phyloP scores from a whole-genome alignment of 1,140 invertebrate species.

The Phocides pigmalion region DNA sequence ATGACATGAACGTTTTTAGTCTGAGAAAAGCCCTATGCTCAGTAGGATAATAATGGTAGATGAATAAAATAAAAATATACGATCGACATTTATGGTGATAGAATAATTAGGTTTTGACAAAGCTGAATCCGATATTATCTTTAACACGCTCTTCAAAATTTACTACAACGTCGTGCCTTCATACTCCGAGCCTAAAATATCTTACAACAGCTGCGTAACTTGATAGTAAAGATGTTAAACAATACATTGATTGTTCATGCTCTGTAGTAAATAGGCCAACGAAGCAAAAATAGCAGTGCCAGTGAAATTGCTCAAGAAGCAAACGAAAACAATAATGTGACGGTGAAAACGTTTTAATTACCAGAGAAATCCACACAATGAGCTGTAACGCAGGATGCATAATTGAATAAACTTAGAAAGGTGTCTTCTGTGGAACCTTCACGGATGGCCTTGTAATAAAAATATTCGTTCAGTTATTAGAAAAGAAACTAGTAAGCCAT shows the following conservation, averaged over 20 bases:
- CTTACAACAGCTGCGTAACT: no score
- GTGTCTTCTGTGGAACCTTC: conserved; percentile 6
- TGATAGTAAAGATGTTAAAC: no score
- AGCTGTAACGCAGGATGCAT: conserved; percentile 21
- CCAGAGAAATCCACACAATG: conserved; percentile 25
- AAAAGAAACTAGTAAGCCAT: background rate
- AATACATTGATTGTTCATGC: background rate
- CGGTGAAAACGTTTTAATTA: conserved; percentile 32
- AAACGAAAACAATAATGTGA: conserved; percentile 16
- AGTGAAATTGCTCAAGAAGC: conserved; percentile 16
- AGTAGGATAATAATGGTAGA: no score
- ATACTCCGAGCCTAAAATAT: no score
- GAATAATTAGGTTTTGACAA: no score
- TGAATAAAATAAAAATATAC: no score
- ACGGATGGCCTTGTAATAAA: background rate
- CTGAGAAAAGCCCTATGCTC: no score
- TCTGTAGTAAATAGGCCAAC: conserved; percentile 4
- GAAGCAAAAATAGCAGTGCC: conserved; percentile 2
- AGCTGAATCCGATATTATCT: no score
- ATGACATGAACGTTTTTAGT: no score
- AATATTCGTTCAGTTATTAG: conserved; percentile 9
- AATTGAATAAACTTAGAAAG: conserved; percentile 28
- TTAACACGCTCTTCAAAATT: no score
- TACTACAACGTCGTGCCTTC: no score
- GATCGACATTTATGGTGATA: no score